A percentile compares a stretch with the other conserved stretches of the same genome.
Conservation (phyloP, 2,797 vertebrate species). For the Tadarida brasiliensis region DNA sequence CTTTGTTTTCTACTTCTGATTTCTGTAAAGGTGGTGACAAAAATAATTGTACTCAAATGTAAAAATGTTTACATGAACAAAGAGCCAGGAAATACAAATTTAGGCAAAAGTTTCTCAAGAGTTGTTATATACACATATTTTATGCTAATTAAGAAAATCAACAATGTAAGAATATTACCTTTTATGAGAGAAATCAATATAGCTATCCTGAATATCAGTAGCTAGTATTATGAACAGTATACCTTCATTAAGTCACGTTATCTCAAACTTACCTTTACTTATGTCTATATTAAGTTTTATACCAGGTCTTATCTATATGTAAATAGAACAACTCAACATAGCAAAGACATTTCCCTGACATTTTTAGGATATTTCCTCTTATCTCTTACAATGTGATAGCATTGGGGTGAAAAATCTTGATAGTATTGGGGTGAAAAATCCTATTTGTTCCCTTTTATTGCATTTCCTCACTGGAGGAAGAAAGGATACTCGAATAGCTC, state of each 20-base stretch:
- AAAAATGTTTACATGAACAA: not conserved
- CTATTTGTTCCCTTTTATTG: not conserved
- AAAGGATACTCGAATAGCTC: not conserved
- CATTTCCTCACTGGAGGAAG: not conserved
- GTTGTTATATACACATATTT: not conserved
- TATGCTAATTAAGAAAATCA: not conserved
- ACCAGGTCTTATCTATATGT: not conserved
- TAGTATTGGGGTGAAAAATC: too few species aligned
- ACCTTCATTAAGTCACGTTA: not conserved
- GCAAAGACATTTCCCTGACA: not conserved
- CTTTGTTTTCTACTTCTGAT: not conserved
- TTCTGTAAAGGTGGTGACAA: not conserved
- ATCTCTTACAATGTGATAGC: not conserved
- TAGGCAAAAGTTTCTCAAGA: not conserved
- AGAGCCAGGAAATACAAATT: not conserved
- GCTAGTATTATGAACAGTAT: not conserved
- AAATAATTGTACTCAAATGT: not conserved
- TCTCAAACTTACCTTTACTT: conserved; percentile 8
- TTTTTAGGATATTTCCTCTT: not conserved
- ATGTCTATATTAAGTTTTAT: not conserved
- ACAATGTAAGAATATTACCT: not conserved
- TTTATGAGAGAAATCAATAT: conserved; percentile 6
- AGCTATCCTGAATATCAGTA: not conserved
- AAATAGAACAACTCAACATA: not conserved
- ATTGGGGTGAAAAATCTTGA: not conserved